phyloP scores from a whole-genome alignment of 2,113 vertebrate genomes.

The Pollimyrus isidori region DNA sequence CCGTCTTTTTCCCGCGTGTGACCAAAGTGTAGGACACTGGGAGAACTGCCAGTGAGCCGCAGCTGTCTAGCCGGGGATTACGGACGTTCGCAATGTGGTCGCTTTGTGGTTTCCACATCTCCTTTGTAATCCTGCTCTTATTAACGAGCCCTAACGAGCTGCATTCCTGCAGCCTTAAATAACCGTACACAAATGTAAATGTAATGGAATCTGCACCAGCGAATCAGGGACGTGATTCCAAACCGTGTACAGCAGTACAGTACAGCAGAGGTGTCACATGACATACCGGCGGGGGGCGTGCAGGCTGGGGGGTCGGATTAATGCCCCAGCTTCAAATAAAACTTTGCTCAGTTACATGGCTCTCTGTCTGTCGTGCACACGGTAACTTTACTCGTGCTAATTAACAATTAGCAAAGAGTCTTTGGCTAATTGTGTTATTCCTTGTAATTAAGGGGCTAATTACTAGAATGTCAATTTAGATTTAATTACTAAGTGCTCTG shows the following conservation, averaged over 20 bases:
- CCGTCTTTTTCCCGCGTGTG: not conserved
- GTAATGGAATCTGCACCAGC: not conserved
- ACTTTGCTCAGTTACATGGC: constrained; percentile 69
- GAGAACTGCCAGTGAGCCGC: not conserved
- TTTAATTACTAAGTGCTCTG: constrained; percentile 78
- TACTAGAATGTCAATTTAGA: constrained; percentile 79
- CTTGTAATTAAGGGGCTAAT: constrained; percentile 78
- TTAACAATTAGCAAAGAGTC: constrained; percentile 77
- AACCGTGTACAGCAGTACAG: not conserved
- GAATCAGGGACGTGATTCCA: not conserved
- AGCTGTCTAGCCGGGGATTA: not conserved
- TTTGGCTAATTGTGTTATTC: constrained; percentile 76
- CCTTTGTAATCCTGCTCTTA: not conserved
- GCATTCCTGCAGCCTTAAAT: not conserved
- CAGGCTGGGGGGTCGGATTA: constrained; percentile 33
- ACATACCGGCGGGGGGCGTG: constrained; percentile 17
- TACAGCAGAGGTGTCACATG: not conserved
- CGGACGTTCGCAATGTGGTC: not conserved
- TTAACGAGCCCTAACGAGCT: not conserved
- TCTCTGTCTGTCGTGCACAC: constrained; percentile 63
- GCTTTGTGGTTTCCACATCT: not conserved
- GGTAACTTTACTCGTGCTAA: constrained; percentile 74
- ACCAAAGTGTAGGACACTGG: not conserved
- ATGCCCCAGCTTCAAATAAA: constrained; percentile 55
- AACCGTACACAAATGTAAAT: not conserved